These are phyloP conservation scores for Choreutis nemorana DNA, from an alignment of 2,888 invertebrate species.

Conservation along the genomic window DNA sequence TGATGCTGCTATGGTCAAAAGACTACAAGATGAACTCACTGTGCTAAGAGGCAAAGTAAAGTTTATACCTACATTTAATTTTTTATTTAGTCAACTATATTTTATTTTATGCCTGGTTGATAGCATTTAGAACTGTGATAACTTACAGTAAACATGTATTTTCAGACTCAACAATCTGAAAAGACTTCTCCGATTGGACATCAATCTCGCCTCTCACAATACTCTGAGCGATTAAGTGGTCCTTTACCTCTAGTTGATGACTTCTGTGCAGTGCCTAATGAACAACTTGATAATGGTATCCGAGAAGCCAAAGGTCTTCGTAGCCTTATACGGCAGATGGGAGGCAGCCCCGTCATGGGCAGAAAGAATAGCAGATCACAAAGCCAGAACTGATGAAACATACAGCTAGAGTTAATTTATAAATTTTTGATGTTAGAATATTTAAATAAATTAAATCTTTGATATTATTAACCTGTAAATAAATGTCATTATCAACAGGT, in stretches of 20 bases:
- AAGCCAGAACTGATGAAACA: slow-evolving; percentile 44
- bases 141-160: neutral
- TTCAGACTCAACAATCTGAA: slow-evolving; percentile 20
- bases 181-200: slow-evolving; percentile 61
- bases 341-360: slow-evolving; percentile 83
- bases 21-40: slow-evolving; percentile 86
- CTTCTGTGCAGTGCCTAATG: slow-evolving; percentile 89
- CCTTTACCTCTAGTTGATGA: slow-evolving; percentile 88
- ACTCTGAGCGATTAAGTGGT: slow-evolving; percentile 59
- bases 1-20: slow-evolving; percentile 80
- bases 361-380: slow-evolving; percentile 67
- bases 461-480: too few relatives aligned
- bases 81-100: slow-evolving; percentile 7
- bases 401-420: neutral
- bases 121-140: too few relatives aligned
- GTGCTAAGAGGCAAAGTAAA: slow-evolving; percentile 59
- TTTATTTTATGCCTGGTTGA: neutral
- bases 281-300: slow-evolving; percentile 67
- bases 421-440: neutral
- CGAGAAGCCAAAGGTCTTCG: slow-evolving; percentile 79
- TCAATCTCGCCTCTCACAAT: slow-evolving; percentile 72
- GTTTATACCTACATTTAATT: slow-evolving; percentile 4
- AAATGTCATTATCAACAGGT: too few relatives aligned
- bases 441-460: neutral
- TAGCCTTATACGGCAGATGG: slow-evolving; percentile 82